Evolutionary conservation across 1,140 invertebrate genomes (phyloP), one percentile per base, ranked within the genome.

Genomic region (Aphidius ervi): DNA sequence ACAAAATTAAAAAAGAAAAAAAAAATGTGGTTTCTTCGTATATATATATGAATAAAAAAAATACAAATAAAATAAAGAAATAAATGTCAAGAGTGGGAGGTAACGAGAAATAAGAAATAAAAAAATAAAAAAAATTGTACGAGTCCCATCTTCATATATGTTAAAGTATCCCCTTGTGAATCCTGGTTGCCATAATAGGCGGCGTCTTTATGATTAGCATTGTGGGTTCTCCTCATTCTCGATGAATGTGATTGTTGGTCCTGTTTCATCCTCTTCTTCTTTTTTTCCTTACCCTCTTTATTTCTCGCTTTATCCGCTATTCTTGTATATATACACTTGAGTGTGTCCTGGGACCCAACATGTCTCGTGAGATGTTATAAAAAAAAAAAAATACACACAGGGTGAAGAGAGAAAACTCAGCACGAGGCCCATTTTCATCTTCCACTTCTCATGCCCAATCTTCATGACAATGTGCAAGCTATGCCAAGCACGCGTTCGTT

Each of bases 181-280:
- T 62, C 64, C 59, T 68, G 59, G 58, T 64, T 67, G 70, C 69
- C 70, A 76, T 77, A 78, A 79, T 76, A 75, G 75, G 74, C 77
- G 77, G 77, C 75, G 75, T 80, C 76, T 80, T 78, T 78, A 77
- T 76, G 77, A 80, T 78, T 78, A 79, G 75, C 74, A 80, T 78
- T 78, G 76, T 76, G 73, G 71, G 70, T 67, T 40, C 16, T 42
- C 59, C 53, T 45, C 31, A 53, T 54, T 55, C 59, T 60, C 75
- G 74, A 78, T 78, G 76, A 79, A 79, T 78, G 75, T 78, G 76
- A 79, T 78, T 78, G 75, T 79, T 78, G 23, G 75, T 76, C 70
- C 73, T 61, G 65, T 61, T 54, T 57, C 55, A 59, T 56, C 63
- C 52, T 43, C 52, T 45, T 47, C 53, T 6, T 31, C 6, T 50